phyloP scores from a whole-genome alignment of 2,113 vertebrate genomes.

The Sylvietta virens region DNA sequence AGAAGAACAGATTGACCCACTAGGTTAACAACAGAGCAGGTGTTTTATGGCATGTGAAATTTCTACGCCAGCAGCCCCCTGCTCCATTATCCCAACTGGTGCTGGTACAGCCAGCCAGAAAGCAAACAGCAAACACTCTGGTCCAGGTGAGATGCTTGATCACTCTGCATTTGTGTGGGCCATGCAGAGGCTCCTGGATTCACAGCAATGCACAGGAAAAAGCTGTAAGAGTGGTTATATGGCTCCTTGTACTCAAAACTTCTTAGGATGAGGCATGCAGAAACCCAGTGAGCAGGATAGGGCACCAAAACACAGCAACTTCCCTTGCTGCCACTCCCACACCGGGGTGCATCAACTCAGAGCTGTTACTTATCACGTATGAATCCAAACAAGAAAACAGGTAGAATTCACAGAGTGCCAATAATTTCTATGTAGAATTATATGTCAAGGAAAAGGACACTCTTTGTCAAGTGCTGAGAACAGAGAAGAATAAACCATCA shows the following conservation, averaged over 20 bases:
- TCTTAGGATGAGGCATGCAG: neutral
- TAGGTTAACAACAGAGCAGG: neutral
- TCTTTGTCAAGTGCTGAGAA: neutral
- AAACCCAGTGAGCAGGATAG: neutral
- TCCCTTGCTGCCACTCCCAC: neutral
- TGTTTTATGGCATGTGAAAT: neutral
- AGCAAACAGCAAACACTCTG: neutral
- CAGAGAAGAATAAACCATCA: neutral
- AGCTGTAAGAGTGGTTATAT: neutral
- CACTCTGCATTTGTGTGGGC: neutral
- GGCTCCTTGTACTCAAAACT: neutral
- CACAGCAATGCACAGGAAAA: neutral
- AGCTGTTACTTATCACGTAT: fast-evolving
- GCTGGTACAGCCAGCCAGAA: neutral
- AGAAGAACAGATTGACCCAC: neutral
- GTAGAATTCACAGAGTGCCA: neutral
- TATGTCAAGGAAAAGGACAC: conserved; percentile 11
- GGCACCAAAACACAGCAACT: neutral
- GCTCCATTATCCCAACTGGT: fast-evolving
- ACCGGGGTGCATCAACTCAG: neutral
- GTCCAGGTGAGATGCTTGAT: fast-evolving
- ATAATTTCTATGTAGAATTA: neutral
- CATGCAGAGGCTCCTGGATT: neutral
- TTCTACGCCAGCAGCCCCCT: neutral
- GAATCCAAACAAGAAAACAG: neutral